Evolutionary conservation across 2,888 invertebrate genomes (phyloP).

Genomic region (Physocephala rufipes): DNA sequence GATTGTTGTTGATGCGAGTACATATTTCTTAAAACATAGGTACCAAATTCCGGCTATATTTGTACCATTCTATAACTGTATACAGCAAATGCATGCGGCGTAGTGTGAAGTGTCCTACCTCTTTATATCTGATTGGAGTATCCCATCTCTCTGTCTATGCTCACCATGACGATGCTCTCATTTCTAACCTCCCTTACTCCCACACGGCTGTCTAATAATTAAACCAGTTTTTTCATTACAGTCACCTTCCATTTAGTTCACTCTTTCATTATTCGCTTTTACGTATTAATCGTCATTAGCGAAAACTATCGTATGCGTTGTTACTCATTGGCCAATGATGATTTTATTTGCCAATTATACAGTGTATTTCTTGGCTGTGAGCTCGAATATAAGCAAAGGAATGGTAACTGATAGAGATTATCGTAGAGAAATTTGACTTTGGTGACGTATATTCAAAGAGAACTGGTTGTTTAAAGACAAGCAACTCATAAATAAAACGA

Average conservation of each 20-base stretch:
- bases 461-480: no score
- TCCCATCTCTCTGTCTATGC: not conserved
- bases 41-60: no score
- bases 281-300: conserved; percentile 12
- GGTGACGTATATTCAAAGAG: no score
- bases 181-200: not conserved
- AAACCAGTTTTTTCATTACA: conserved; percentile 51
- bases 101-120: no score
- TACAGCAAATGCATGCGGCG: no score
- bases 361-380: not conserved
- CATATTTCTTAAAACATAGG: no score
- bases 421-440: not conserved
- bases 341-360: conserved; percentile 42
- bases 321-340: conserved; percentile 60
- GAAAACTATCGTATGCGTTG: conserved; percentile 47
- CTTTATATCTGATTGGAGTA: no score
- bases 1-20: no score
- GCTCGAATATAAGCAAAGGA: conserved; percentile 34
- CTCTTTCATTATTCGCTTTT: not conserved
- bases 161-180: not conserved
- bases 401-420: not conserved
- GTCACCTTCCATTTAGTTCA: conserved; percentile 56
- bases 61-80: no score
- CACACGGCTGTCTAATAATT: no score
- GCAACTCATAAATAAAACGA: not conserved